phyloP scores from a whole-genome alignment of 2,113 vertebrate species.

The Trochalopteron elliotii region DNA sequence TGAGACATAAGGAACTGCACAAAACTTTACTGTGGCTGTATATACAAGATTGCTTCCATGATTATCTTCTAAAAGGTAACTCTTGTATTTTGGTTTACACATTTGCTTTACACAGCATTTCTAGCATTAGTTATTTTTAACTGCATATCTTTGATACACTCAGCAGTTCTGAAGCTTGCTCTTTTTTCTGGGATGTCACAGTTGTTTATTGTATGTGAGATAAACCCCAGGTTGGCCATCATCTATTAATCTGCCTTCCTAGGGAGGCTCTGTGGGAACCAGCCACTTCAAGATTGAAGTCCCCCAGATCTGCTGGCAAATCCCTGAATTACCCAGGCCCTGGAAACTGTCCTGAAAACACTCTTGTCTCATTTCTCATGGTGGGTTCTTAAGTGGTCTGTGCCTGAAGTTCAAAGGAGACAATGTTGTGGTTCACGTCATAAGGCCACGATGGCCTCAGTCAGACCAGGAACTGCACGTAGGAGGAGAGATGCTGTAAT shows the following conservation, averaged over 20 bases:
- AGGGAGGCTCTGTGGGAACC: background rate
- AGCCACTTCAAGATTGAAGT: background rate
- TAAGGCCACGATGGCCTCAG: background rate
- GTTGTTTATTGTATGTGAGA: background rate
- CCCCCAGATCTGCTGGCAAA: background rate
- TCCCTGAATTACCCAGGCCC: background rate
- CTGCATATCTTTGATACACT: background rate
- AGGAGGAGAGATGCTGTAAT: background rate
- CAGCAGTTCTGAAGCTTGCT: background rate
- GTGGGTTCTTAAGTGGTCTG: background rate
- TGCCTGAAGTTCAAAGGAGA: background rate
- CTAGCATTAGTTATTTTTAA: background rate
- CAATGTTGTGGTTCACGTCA: background rate
- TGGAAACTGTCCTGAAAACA: background rate
- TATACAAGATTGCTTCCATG: background rate
- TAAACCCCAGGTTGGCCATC: background rate
- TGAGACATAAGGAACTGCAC: background rate
- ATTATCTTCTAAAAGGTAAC: background rate
- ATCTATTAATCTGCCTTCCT: background rate
- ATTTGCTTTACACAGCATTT: background rate
- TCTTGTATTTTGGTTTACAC: background rate
- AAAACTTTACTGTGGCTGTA: background rate
- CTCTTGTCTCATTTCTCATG: background rate
- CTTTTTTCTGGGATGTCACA: background rate
- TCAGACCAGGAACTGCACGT: background rate